Conservation (phyloP, 2,113 vertebrate genomes). For the Dicerorhinus sumatrensis region DNA sequence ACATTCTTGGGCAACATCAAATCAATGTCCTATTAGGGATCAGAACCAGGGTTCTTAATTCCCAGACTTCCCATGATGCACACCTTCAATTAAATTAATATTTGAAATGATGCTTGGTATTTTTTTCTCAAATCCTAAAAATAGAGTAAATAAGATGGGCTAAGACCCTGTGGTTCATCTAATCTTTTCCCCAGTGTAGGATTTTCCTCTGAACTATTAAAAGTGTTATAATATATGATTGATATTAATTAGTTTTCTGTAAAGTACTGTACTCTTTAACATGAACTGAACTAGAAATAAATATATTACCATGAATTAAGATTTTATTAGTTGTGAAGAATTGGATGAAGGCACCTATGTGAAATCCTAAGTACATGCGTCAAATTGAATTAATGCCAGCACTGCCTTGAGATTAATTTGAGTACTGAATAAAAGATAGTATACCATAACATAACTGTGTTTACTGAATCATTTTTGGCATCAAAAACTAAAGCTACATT, state of each 20-base stretch:
- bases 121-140: constrained; percentile 54
- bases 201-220: constrained; percentile 76
- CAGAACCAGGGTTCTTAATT: constrained; percentile 58
- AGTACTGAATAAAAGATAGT: constrained; percentile 86
- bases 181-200: constrained; percentile 64
- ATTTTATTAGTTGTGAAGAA: constrained; percentile 86
- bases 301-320: constrained; percentile 88
- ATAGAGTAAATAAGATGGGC: constrained; percentile 62
- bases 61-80: background rate
- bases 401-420: constrained; percentile 88
- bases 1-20: constrained; percentile 63
- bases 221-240: constrained; percentile 85
- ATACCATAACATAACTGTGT: constrained; percentile 85
- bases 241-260: constrained; percentile 88
- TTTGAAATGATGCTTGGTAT: constrained; percentile 58
- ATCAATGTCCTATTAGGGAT: constrained; percentile 66
- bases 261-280: constrained; percentile 84
- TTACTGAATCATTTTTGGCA: constrained; percentile 87
- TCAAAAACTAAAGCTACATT: constrained; percentile 84
- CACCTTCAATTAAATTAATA: constrained; percentile 66
- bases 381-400: constrained; percentile 86
- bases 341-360: constrained; percentile 84
- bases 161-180: constrained; percentile 70
- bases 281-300: constrained; percentile 88
- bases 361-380: constrained; percentile 85